Base-by-base conservation (phyloP, 2,888 invertebrate species). In the Slavum lentiscoides region DNA sequence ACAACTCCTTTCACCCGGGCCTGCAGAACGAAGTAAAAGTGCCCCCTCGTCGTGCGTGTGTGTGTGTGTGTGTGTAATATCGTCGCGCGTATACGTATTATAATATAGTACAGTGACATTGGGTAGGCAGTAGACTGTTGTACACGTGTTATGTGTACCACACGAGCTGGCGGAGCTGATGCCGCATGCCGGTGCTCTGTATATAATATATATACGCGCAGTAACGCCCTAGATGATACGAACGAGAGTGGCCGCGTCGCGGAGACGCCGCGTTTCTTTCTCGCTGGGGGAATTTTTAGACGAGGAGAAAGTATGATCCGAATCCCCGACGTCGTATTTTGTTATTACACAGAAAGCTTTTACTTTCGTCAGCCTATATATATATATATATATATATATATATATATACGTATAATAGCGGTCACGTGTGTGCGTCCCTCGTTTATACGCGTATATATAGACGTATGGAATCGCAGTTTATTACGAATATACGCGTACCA, bases 281-380 rank as follows among this genome's bases (percentile, higher is more conserved):
- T 80, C 55, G 80, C 80, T 72, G 80, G 80, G 80, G 80, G 72
- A 72, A 80, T 80, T 80, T 80, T 43, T 11, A 70, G 80, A 80
- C 55, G 80, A 80, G 80, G 80, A 80, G 80, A 80, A 80, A 80
- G 80, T 80, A 80, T 58, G 72, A 80, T 72, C n/a, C n/a, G n/a
- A 80, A 80, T 72, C 72, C 72, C 72, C 55, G 13, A 15, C 72
- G 43, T 80, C 72, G 72, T 49, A 30, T 30, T 30, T 30, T 30
- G 4, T 30, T 30, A 30, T 30, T 30, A 30, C 19, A 80, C 72
- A 43, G 64, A 61, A 55, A 80, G 80, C 80, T 80, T 80, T 80
- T 80, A 80, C 80, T 80, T 80, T 80, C 80, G 43, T 80, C 80
- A 49, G 80, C 72, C 58, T 39, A 49, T 30, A 30, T 30, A 30